Evolutionary conservation across 1,140 invertebrate genomes (phyloP).

Genomic region (Papilio polyxenes): DNA sequence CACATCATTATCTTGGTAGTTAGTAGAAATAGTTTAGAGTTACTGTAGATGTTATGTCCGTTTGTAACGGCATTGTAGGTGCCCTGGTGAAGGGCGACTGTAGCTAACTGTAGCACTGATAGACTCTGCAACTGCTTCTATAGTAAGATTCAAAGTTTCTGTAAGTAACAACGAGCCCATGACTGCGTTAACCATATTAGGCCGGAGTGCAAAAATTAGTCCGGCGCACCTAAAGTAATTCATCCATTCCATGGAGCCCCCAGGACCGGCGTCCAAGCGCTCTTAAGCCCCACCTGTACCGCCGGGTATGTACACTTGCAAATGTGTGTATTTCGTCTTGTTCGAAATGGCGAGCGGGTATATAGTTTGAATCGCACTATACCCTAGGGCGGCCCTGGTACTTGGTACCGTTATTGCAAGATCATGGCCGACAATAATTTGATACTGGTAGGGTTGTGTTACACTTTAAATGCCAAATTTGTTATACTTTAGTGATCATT

Average conservation of each 20-base stretch:
- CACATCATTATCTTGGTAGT: constrained; percentile 21
- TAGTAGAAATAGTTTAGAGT: constrained; percentile 24
- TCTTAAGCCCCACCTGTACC: too few species aligned
- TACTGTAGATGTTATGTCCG: neutral
- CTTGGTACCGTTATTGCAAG: constrained; percentile 32
- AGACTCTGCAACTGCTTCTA: constrained; percentile 11
- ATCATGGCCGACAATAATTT: constrained; percentile 37
- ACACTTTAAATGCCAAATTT: neutral
- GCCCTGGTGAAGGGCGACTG: constrained; percentile 37
- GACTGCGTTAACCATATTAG: neutral
- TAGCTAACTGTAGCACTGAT: constrained; percentile 38
- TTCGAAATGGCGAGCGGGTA: neutral
- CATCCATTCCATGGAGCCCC: too few species aligned
- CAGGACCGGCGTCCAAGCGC: too few species aligned
- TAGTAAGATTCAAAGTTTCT: neutral
- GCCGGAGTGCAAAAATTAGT: too few species aligned
- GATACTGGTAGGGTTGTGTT: constrained; percentile 29
- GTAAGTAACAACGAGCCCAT: neutral
- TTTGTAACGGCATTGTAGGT: constrained; percentile 32
- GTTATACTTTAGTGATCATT: neutral
- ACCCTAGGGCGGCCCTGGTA: constrained; percentile 26
- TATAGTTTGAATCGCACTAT: neutral
- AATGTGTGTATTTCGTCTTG: neutral
- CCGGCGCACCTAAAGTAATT: too few species aligned
- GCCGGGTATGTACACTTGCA: too few species aligned